phyloP scores from a whole-genome alignment of 2,113 vertebrate species.

The Atractosteus spatula region DNA sequence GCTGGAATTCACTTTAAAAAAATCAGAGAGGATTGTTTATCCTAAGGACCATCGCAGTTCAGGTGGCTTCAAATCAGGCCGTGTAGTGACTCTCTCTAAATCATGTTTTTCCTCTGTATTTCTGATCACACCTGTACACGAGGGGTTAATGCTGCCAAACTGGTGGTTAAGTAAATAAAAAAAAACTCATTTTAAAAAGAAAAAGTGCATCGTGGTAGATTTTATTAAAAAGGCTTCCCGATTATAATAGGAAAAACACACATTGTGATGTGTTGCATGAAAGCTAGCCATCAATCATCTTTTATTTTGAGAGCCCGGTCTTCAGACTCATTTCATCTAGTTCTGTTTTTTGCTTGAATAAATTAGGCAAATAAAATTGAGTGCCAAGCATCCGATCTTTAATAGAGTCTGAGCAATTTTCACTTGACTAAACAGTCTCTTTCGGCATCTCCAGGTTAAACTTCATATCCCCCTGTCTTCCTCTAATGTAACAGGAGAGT shows the following conservation, averaged over 20 bases:
- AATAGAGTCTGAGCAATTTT: neutral
- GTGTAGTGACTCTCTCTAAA: too few species aligned
- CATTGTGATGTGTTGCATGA: constrained; percentile 10
- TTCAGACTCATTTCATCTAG: constrained; percentile 9
- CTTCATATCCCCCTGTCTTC: too few species aligned
- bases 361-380: neutral
- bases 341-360: constrained; percentile 1
- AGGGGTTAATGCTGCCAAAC: neutral
- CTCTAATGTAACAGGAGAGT: too few species aligned
- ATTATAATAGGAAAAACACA: constrained; percentile 20
- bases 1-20: too few species aligned
- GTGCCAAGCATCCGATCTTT: neutral
- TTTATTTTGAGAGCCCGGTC: constrained; percentile 19
- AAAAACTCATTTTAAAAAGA: neutral
- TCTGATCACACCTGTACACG: neutral
- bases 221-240: neutral
- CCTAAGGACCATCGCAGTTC: too few species aligned
- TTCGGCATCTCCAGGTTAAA: too few species aligned
- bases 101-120: neutral
- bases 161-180: too few species aligned
- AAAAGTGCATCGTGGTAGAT: constrained; percentile 8
- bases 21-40: too few species aligned
- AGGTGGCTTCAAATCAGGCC: too few species aligned
- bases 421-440: neutral
- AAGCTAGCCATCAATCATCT: constrained; percentile 18